A percentile compares a stretch with the other conserved stretches of the same genome.
Conservation (phyloP, 2,113 vertebrate species). For the Lichenostomus cassidix region DNA sequence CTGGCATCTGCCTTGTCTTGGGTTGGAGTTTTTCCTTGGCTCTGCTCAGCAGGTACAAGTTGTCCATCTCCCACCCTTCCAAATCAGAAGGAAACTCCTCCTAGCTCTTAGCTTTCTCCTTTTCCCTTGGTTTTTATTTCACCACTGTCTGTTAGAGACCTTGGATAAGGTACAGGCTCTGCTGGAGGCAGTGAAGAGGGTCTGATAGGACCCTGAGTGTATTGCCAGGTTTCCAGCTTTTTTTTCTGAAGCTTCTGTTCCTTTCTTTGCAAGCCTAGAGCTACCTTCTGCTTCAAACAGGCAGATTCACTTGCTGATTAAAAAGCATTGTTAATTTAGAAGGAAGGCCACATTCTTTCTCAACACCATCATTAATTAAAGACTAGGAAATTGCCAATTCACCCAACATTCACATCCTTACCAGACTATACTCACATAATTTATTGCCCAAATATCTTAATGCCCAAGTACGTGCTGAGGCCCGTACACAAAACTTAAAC, state of each 20-base stretch:
- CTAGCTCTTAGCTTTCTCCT: neutral
- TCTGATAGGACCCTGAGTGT: neutral
- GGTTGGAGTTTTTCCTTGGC: neutral
- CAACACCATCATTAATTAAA: constrained; percentile 64
- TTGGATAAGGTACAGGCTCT: neutral
- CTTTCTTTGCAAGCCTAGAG: constrained; percentile 41
- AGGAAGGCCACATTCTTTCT: constrained; percentile 65
- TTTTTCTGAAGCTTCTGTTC: neutral
- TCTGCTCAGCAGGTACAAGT: neutral
- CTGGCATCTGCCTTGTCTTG: neutral
- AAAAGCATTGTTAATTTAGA: constrained; percentile 63
- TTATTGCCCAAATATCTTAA: constrained; percentile 54
- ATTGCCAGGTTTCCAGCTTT: neutral
- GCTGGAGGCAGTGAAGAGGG: neutral
- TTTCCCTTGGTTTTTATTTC: neutral
- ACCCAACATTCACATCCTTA: constrained; percentile 51
- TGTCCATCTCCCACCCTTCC: neutral
- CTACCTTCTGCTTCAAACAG: constrained; percentile 29
- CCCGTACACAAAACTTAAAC: constrained; percentile 17
- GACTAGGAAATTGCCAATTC: constrained; percentile 67
- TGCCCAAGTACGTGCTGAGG: constrained; percentile 45
- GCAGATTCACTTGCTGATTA: constrained; percentile 49
- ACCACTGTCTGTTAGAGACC: neutral
- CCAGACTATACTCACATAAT: constrained; percentile 42
- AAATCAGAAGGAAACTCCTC: neutral